A percentile compares a stretch with the other conserved stretches of the same genome.
Evolutionary conservation across 2,113 vertebrate genomes (phyloP).

Genomic region (Microcebus griseorufus): DNA sequence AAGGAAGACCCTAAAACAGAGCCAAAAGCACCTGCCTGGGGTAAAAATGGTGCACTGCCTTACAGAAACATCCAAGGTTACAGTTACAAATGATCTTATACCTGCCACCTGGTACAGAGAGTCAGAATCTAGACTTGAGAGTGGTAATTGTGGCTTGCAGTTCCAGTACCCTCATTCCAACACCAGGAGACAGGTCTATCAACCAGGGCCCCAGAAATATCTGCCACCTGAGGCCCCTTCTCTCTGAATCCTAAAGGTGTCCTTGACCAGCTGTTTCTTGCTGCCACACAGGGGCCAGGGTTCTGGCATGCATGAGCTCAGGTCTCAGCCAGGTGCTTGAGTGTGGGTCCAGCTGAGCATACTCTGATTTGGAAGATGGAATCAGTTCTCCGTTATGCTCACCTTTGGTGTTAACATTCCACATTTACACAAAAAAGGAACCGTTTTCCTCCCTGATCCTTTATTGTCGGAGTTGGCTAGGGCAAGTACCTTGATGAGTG

Average conservation of each 20-base stretch:
- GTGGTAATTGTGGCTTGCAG: background rate
- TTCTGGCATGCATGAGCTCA: background rate
- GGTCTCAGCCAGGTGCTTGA: background rate
- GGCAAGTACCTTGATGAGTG: background rate
- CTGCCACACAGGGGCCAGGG: background rate
- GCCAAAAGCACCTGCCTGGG: slow-evolving; percentile 89
- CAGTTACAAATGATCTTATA: background rate
- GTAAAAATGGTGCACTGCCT: slow-evolving; percentile 79
- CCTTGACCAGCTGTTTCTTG: background rate
- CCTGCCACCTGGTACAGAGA: background rate
- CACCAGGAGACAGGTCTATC: background rate
- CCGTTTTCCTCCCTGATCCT: background rate
- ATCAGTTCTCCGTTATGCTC: background rate
- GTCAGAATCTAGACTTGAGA: background rate
- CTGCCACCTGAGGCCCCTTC: background rate
- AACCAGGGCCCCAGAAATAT: background rate
- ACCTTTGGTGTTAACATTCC: background rate
- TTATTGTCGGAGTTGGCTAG: background rate
- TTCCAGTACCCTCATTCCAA: background rate
- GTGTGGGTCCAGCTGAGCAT: background rate
- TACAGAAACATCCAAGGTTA: background rate
- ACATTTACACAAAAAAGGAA: background rate
- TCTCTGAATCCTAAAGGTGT: background rate
- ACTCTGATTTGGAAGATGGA: slow-evolving; percentile 33
- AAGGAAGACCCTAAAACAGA: slow-evolving; percentile 83